Evolutionary conservation across 2,797 vertebrate genomes (phyloP), one percentile per base, ranked within the genome.

Genomic region (Synanceia verrucosa): DNA sequence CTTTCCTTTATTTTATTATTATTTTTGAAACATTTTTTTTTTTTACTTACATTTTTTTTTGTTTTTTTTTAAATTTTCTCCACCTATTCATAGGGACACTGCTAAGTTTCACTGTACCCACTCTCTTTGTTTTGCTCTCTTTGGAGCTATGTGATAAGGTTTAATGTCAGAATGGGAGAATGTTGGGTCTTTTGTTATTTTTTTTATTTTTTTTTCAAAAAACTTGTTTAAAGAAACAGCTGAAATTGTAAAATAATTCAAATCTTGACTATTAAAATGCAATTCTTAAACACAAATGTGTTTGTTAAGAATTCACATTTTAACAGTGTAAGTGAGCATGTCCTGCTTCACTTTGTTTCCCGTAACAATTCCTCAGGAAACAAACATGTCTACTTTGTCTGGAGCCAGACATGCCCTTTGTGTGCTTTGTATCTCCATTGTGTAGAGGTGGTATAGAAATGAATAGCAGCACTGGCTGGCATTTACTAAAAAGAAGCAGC

Each of bases 301-400:
- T 60, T 50, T 37, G 50, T 13, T 53, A 7, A 14, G 1, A 26
- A 47, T 63, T 3, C 1, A 47, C 21, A 62, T 57, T 33, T 64
- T 13, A 52, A 33, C n/a, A 41, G 57, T 48, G 52, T n/a, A 39
- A 56, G 13, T 26, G 18, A 68, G 34, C 64, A 21, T 24, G 4
- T 46, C 46, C 58, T n/a, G 50, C 43, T 39, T 65, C 24, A 51
- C 29, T 65, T 70, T 51, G 19, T 44, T 31, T 58, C 55, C 46
- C 29, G 37, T 19, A 44, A 65, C 39, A 59, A 29, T 56, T 70
- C 21, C 18, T 31, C 14, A 34, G 31, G 65, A 79, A 61, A 69
- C 60, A 69, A 62, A 33, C 56, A 50, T n/a, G 56, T 43, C 36
- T 56, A 55, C 56, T 65, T 69, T 73, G 65, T 78, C 46, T 52